phyloP scores from a whole-genome alignment of 2,797 vertebrate genomes.

The Fratercula arctica region DNA sequence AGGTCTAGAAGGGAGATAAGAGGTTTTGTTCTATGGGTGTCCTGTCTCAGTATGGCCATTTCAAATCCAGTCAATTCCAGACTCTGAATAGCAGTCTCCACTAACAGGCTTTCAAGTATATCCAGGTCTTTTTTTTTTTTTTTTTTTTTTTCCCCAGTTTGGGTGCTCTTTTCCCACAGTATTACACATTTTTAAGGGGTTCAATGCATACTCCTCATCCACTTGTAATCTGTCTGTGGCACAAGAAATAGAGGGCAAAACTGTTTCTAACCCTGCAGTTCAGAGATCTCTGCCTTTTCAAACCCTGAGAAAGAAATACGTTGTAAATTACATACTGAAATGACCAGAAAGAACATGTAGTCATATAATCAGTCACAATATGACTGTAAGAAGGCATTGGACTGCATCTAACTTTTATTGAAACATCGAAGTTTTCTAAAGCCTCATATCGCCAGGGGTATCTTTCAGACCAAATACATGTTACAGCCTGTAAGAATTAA shows the following conservation, averaged over 20 bases:
- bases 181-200: background rate
- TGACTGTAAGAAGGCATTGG: background rate
- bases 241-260: background rate
- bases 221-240: background rate
- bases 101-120: background rate
- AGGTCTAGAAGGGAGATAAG: background rate
- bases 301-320: background rate
- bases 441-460: background rate
- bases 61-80: background rate
- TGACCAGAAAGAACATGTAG: background rate
- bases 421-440: slow-evolving; percentile 13
- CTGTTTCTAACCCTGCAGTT: background rate
- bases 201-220: background rate
- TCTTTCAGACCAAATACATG: slow-evolving; percentile 24
- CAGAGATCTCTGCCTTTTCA: background rate
- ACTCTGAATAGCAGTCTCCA: background rate
- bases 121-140: background rate
- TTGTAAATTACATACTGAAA: background rate
- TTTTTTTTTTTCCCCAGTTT: background rate
- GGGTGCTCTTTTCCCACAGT: background rate
- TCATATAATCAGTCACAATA: background rate
- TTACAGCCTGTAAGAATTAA: slow-evolving; percentile 52
- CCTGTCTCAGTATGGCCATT: background rate
- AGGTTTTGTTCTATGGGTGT: accelerated
- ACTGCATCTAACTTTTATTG: slow-evolving; percentile 41